phyloP scores from a whole-genome alignment of 2,113 vertebrate species.

The Myotis brandtii region DNA sequence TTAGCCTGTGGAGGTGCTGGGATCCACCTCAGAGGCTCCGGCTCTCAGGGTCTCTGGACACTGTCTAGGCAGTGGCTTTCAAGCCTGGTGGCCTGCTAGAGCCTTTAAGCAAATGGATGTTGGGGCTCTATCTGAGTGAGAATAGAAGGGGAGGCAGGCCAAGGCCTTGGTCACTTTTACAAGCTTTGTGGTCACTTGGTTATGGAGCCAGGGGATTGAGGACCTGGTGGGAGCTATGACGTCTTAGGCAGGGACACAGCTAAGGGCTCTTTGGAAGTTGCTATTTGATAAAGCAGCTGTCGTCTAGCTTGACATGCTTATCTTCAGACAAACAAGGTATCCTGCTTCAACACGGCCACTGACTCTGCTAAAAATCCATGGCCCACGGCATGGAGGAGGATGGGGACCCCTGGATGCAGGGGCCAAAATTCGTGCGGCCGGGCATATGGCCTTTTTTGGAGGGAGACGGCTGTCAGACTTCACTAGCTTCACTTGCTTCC shows the following conservation, averaged over 20 bases:
- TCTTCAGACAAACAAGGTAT: neutral
- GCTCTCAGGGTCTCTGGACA: neutral
- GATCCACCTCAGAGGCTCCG: neutral
- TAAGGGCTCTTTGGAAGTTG: neutral
- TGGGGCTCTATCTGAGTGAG: neutral
- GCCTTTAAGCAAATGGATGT: neutral
- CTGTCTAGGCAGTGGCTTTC: neutral
- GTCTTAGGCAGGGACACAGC: neutral
- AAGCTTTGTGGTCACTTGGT: neutral
- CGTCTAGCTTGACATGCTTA: neutral
- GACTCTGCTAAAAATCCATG: neutral
- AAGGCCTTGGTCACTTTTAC: neutral
- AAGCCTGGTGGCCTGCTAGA: neutral
- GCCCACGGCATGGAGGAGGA: neutral
- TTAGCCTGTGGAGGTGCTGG: neutral
- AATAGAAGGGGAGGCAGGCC: neutral
- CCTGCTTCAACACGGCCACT: neutral
- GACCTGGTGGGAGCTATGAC: neutral
- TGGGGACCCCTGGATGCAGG: neutral
- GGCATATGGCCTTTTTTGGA: neutral
- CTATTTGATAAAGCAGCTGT: neutral
- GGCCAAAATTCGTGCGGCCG: neutral
- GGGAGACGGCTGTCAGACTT: neutral
- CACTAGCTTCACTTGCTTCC: neutral
- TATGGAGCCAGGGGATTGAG: neutral